phyloP scores from a whole-genome alignment of 2,888 invertebrate genomes.

The Saturnia pavonia region DNA sequence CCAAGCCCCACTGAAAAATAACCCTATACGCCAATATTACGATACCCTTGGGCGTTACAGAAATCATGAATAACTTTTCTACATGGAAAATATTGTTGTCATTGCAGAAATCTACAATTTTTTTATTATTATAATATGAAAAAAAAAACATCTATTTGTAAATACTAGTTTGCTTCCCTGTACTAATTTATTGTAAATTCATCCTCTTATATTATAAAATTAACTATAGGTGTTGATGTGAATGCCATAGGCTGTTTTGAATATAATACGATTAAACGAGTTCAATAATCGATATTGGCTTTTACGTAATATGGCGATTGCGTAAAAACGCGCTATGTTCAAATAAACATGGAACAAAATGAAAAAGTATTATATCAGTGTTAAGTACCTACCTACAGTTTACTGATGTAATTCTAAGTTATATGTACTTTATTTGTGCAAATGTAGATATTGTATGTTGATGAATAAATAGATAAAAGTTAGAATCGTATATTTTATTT shows the following conservation, averaged over 20 bases:
- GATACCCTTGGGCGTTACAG: not conserved
- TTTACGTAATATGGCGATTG: slow-evolving; percentile 25
- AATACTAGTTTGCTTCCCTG: slow-evolving; percentile 75
- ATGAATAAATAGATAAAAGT: slow-evolving; percentile 80
- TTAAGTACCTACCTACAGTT: slow-evolving; percentile 52
- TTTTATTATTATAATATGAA: slow-evolving; percentile 11
- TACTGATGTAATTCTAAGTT: slow-evolving; percentile 74
- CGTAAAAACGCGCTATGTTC: slow-evolving; percentile 45
- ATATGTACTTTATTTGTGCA: slow-evolving; percentile 71
- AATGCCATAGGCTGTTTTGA: slow-evolving; percentile 55
- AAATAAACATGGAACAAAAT: slow-evolving; percentile 54
- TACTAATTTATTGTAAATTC: slow-evolving; percentile 73
- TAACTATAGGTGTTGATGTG: slow-evolving; percentile 62
- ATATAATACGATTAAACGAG: slow-evolving; percentile 32
- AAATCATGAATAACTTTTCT: slow-evolving; percentile 15
- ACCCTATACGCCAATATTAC: too few species aligned
- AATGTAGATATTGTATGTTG: slow-evolving; percentile 82
- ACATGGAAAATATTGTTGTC: slow-evolving; percentile 14
- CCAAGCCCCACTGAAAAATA: too few species aligned
- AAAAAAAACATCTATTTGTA: slow-evolving; percentile 55
- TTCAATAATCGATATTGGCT: slow-evolving; percentile 34
- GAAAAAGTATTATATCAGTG: slow-evolving; percentile 69
- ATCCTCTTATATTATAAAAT: slow-evolving; percentile 55
- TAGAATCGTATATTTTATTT: slow-evolving; percentile 44
- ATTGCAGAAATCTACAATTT: slow-evolving; percentile 5